Base-by-base conservation (phyloP, 2,797 vertebrate species). In the Parambassis ranga region DNA sequence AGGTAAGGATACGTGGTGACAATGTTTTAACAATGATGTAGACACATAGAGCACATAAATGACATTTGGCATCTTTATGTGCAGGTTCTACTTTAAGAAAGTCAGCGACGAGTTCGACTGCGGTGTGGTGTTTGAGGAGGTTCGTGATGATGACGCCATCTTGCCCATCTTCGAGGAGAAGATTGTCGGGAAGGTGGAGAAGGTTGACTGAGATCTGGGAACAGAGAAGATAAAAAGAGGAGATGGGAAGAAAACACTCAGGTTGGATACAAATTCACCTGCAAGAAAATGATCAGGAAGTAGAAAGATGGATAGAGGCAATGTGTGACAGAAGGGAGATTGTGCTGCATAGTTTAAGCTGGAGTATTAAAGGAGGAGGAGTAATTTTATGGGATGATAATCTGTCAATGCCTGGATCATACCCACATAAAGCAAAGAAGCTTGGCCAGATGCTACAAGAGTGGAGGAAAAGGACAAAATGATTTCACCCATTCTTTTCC, bases 61-160 rank as follows among this genome's bases (percentile, higher is more conserved):
- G 7, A 43, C 31, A 43, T 13, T 30, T 5, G 10, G 4, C 16
- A 2, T 32, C 14, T 47, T 6, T n/a, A 3, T 10, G 1, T 61
- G 10, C 56, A 98, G 97, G 93, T 98, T 97, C 90, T 98, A 96
- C 89, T 99, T 98, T 60, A 98, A 98, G 92, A 98, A 96, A 78
- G 95, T 96, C 72, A 99, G 96, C 1, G 94, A 96, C 0, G 96
- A 98, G 91, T 98, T 98, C 0, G 95, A 98, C 90, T 98, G 96
- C 0, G 97, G 96, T 0, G 96, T 97, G 20, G 96, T 98, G 66
- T 98, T 97, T 0, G 97, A 98, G 87, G 96, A 98, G 79, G 95
- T 99, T 5, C 90, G 93, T 0, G 96, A 98, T 32, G 96, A 98
- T 0, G 93, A 94, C 28, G 92, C 94, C 3, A 86, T 95, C 76